Base-by-base conservation (phyloP, 2,888 invertebrate genomes). In the Dysmachus trigonus region DNA sequence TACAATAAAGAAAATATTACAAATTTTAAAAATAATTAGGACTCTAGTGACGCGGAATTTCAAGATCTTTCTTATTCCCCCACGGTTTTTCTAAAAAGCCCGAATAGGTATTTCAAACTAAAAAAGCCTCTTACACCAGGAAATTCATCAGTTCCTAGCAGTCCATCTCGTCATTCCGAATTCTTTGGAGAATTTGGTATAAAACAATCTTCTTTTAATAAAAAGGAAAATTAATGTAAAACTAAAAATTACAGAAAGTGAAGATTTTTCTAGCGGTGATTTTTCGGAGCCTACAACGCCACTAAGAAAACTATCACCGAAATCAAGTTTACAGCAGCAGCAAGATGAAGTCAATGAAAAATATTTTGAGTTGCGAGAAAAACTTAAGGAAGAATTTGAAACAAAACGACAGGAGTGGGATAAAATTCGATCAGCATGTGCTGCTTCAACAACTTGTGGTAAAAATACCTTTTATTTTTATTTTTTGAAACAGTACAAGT, bases 311-410 rank as follows among this genome's bases (percentile, higher is more conserved):
- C 85, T 89, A 38, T 88, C 88, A 38, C 88, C 90, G 4, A 89
- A 90, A 87, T 91, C 90, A 88, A 90, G 89, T 87, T 89, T 89
- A 87, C 89, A 89, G 85, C 88, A 90, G 82, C 90, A 93, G 79
- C 93, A 94, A 87, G 94, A 95, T 79, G 96, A 96, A 91, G 95
- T 96, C 82, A 94, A 95, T 87, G 93, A 94, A 86, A 95, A 95
- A 90, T 96, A 96, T 90, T 94, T 94, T 18, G 94, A 95, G 35
- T 92, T 96, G n/a, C 95, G 95, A 90, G 94, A 94, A 71, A 94
- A 95, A 88, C 92, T 97, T n/a, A 94, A 95, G 83, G 93, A 94
- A 86, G 96, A 97, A 91, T 96, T 96, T 91, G 95, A 96, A 41
- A 94, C 94, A 82, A 96, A 97, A 89, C 92, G 95, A 85, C 92